Base-by-base conservation (phyloP, 2,797 vertebrate genomes). In the Smutsia temminckii region DNA sequence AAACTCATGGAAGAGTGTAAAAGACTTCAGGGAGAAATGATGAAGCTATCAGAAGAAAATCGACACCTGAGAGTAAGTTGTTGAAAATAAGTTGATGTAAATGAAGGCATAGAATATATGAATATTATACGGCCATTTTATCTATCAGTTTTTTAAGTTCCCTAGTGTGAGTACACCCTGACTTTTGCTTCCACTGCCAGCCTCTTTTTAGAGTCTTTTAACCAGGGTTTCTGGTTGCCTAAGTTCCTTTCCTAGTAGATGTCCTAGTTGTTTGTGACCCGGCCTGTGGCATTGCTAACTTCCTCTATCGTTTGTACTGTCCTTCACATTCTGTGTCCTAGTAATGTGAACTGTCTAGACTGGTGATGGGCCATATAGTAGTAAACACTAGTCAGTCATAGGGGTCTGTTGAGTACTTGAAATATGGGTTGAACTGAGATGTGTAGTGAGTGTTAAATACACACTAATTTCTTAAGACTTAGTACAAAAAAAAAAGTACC, bases 1-100 rank as follows among this genome's bases (percentile, higher is more conserved):
- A 99, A 99, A 93, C 97, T 99, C 34, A 95, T 99, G 98, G 99
- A 99, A 90, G 99, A 99, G 95, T 99, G 99, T 98, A 99, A 99
- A 99, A 99, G 99, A 98, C 98, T 99, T 98, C 99, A 99, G 97
- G 71, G 98, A 34, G 99, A 99, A 97, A 97, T 99, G 87, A 98
- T 98, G 98, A 99, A 99, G 98, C 98, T 99, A 95, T 98, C 98
- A 4, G 99, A 99, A 49, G 99, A 99, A 98, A 99, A 99, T 98
- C 99, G 99, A 97, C 99, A 99, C 97, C 98, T 99, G 98, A 99
- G 99, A 99, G 99, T 99, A 97, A 98, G 98, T 98, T 95, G 23
- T 92, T 79, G 64, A 78, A 90, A n/a, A 83, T 27, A 3, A 1
- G 1, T 4, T 89, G 77, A 9, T 25, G 29, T 32, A 61, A 88